Evolutionary conservation across 2,113 vertebrate genomes (phyloP).

Genomic region (Brachionichthys hirsutus): DNA sequence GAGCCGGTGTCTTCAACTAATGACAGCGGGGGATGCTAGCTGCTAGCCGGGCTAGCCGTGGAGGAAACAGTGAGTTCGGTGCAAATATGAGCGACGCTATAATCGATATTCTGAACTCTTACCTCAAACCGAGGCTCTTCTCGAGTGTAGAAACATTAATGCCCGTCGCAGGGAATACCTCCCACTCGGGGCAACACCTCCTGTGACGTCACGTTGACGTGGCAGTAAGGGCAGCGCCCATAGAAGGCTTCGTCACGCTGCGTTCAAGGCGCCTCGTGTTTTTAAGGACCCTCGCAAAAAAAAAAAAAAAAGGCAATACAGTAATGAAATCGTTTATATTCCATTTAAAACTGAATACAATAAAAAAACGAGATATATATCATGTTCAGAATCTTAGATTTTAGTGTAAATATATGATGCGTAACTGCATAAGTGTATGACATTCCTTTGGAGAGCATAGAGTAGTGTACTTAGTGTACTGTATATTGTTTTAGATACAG

Average conservation of each 20-base stretch:
- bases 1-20: background rate
- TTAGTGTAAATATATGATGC: no score
- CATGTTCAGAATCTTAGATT: no score
- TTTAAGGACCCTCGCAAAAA: no score
- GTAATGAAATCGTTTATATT: no score
- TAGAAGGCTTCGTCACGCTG: background rate
- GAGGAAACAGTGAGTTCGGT: background rate
- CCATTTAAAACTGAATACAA: background rate
- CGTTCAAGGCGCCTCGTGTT: constrained; percentile 33
- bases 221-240: constrained; percentile 30
- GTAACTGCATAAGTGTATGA: no score
- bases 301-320: background rate
- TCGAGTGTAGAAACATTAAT: constrained; percentile 23
- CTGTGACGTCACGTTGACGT: constrained; percentile 68
- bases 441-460: no score
- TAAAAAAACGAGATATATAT: no score
- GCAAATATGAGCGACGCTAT: background rate
- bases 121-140: constrained; percentile 32
- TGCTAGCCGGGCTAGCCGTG: background rate
- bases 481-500: no score
- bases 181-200: constrained; percentile 51
- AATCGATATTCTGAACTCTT: constrained; percentile 7
- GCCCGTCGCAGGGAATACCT: background rate
- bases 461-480: no score
- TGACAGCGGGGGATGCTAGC: constrained; percentile 12